These are phyloP conservation scores for Cecidostiba fungosa DNA, from an alignment of 2,888 invertebrate species.

Conservation along the genomic window DNA sequence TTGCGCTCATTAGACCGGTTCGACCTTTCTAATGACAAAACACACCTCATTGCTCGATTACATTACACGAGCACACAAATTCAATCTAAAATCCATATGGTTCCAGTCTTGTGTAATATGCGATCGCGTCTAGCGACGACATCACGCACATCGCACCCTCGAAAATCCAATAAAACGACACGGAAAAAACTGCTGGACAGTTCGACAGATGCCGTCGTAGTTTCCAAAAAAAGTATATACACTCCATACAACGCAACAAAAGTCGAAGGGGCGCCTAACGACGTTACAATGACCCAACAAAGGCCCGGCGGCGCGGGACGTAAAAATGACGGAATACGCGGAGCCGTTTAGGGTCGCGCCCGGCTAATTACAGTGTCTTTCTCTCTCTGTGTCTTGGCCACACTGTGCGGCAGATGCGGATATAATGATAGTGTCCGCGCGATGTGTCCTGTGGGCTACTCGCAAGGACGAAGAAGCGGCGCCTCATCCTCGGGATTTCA, in stretches of 20 bases:
- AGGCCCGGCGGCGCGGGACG: slow-evolving; percentile 64
- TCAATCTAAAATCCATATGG: slow-evolving; percentile 19
- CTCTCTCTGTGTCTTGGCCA: slow-evolving; percentile 55
- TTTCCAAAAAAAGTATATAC: not conserved
- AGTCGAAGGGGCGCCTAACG: slow-evolving; percentile 68
- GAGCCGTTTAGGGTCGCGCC: slow-evolving; percentile 67
- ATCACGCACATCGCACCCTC: not conserved
- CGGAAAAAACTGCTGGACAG: not conserved
- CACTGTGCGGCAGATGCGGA: slow-evolving; percentile 76
- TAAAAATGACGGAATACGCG: slow-evolving; percentile 74
- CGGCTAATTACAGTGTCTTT: slow-evolving; percentile 69
- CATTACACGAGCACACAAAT: not conserved
- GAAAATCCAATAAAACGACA: not conserved
- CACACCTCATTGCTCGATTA: not conserved
- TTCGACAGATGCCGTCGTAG: slow-evolving; percentile 32
- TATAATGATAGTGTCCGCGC: slow-evolving; percentile 73
- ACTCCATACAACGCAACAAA: slow-evolving; percentile 1
- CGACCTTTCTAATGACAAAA: not conserved
- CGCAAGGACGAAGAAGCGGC: slow-evolving; percentile 64
- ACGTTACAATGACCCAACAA: slow-evolving; percentile 73
- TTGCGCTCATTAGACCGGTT: too few relatives aligned
- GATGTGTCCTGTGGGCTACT: slow-evolving; percentile 70
- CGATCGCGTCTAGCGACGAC: not conserved
- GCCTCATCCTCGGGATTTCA: slow-evolving; percentile 68
- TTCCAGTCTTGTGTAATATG: not conserved